Base-by-base conservation (phyloP, 2,888 invertebrate species). In the Lacanobia oleracea region DNA sequence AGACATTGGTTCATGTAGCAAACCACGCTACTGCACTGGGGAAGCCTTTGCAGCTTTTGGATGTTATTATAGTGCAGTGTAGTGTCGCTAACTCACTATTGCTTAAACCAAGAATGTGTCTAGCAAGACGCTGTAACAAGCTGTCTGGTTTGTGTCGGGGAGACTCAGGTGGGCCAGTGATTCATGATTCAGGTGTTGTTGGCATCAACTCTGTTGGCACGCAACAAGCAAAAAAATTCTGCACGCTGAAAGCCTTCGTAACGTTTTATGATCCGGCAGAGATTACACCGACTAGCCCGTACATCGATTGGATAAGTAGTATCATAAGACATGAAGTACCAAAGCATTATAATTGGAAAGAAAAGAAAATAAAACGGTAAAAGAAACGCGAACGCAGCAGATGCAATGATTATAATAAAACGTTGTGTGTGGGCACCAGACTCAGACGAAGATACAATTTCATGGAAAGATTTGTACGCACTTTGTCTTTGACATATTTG, bases 91-190 rank as follows among this genome's bases (percentile, higher is more conserved):
- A 3, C 40, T n/a, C 2, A 1, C 0, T 12, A 0, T 0, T 33
- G 3, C 16, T 56, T 18, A 40, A 21, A 8, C 59, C 59, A 16
- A 7, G 40, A 8, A 63, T 78, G 21, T 78, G 78, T 45, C 0
- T 76, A 9, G 77, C 81, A 40, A 69, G 81, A 40, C 14, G 14
- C 14, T 78, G 78, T 53, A 23, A 57, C 0, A 4, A 18, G 23
- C 0, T 6, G 0, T 1, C 53, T 23, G 14, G 57, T 14, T 0
- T 62, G 27, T 78, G 81, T 76, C 43, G 27, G 0, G 78, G 81
- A 12, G 78, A 78, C 33, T 78, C 81, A 2, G 78, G 81, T 0
- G 78, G 78, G 1, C 78, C 78, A 1, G 1, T 81, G 43, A 43
- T 78, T 5, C 78, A 78, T 14, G 7, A 57, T 10, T 78, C 78